Evolutionary conservation across 2,888 invertebrate species (phyloP).

Genomic region (Hipparchia sbordonii): DNA sequence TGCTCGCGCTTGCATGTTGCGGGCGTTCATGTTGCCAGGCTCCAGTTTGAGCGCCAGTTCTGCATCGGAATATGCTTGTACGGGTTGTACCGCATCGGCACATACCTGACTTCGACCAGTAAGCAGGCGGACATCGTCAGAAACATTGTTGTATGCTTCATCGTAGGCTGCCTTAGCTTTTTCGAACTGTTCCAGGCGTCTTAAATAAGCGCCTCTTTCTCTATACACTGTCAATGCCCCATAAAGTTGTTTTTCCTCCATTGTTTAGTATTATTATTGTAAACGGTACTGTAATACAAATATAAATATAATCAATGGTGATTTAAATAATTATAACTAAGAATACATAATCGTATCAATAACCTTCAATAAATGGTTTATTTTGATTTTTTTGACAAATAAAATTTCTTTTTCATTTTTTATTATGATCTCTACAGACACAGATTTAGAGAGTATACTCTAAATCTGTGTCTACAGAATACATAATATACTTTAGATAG

Average conservation of each 20-base stretch:
- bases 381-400: conserved; percentile 6
- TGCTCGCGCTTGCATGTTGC: conserved; percentile 74
- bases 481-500: too few species aligned
- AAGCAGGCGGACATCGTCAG: conserved; percentile 68
- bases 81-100: conserved; percentile 69
- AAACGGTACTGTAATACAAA: background rate
- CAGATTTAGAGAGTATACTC: too few species aligned
- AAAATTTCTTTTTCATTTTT: background rate
- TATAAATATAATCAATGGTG: background rate
- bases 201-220: conserved; percentile 69
- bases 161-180: conserved; percentile 73
- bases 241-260: conserved; percentile 71
- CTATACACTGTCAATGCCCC: conserved; percentile 73
- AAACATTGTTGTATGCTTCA: conserved; percentile 62
- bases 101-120: conserved; percentile 73
- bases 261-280: conserved; percentile 41
- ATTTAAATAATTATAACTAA: background rate
- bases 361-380: background rate
- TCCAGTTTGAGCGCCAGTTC: conserved; percentile 70
- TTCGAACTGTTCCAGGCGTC: conserved; percentile 73
- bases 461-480: too few species aligned
- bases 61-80: conserved; percentile 71
- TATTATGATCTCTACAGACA: background rate
- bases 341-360: background rate
- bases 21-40: conserved; percentile 70